Percentiles rank a stretch among this genome's conserved stretches.
These are phyloP conservation scores for Bufo gargarizans DNA, from an alignment of 2,113 vertebrate genomes.

Conservation along the genomic window DNA sequence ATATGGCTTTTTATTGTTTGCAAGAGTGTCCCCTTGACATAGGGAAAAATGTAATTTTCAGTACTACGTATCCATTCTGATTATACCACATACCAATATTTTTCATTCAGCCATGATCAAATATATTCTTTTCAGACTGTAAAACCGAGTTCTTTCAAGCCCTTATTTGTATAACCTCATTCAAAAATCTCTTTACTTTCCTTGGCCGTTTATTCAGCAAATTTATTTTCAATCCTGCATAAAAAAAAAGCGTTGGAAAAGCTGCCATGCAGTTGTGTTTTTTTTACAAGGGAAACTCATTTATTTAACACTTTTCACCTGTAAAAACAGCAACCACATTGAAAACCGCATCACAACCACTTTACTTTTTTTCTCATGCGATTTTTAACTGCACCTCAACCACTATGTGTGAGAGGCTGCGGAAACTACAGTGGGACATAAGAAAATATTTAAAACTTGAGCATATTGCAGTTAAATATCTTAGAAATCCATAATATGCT, in stretches of 20 bases:
- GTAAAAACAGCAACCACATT: no score
- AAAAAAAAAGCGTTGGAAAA: no score
- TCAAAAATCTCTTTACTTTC: slow-evolving; percentile 23
- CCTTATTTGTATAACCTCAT: slow-evolving; percentile 34
- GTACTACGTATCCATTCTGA: background rate
- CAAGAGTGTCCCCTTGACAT: background rate
- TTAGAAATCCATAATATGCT: background rate
- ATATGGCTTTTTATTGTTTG: background rate
- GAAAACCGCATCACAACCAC: no score
- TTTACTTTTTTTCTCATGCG: no score
- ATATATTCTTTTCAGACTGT: background rate
- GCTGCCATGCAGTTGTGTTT: no score
- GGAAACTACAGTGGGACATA: background rate
- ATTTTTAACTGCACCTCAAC: no score
- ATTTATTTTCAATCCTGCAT: slow-evolving; percentile 22
- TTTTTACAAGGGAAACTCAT: no score
- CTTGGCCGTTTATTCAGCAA: background rate
- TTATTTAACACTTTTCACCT: no score
- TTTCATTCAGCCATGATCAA: slow-evolving; percentile 6
- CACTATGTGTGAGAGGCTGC: no score
- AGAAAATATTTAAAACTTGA: background rate
- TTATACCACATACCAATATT: background rate
- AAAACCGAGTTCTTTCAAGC: background rate
- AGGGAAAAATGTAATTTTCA: slow-evolving; percentile 1
- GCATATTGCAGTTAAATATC: background rate